phyloP scores from a whole-genome alignment of 1,140 invertebrate species.

The Drosophila nigromelanica region DNA sequence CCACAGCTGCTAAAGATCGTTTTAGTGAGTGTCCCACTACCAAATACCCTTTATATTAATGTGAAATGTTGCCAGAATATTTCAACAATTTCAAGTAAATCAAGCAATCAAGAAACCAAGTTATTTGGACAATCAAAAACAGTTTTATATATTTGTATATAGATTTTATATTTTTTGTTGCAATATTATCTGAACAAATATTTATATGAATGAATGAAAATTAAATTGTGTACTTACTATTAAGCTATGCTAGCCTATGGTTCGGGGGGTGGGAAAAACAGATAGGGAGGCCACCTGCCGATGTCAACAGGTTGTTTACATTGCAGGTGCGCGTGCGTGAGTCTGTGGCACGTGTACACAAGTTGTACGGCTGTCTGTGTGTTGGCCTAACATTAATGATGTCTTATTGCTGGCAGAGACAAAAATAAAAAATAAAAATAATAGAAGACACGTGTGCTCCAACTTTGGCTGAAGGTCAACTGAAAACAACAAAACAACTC shows the following conservation, averaged over 20 bases:
- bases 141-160: too few species aligned
- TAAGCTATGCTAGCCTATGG: slow-evolving; percentile 1
- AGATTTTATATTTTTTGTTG: too few species aligned
- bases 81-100: too few species aligned
- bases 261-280: neutral
- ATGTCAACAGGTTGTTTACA: slow-evolving; percentile 72
- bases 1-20: slow-evolving; percentile 4
- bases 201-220: slow-evolving; percentile 18
- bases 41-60: slow-evolving; percentile 11
- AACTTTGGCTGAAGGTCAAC: slow-evolving; percentile 52
- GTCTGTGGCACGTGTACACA: slow-evolving; percentile 17
- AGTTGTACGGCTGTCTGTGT: neutral
- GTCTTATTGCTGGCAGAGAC: slow-evolving; percentile 58
- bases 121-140: too few species aligned
- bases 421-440: slow-evolving; percentile 20
- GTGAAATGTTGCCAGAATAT: too few species aligned
- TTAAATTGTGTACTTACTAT: slow-evolving; percentile 12
- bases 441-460: slow-evolving; percentile 23
- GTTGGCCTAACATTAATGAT: slow-evolving; percentile 54
- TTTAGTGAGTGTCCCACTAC: neutral
- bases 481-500: neutral
- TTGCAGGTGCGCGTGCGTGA: slow-evolving; percentile 25
- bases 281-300: slow-evolving; percentile 17
- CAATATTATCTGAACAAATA: neutral
- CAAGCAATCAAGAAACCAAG: too few species aligned